Conservation (phyloP, 2,113 vertebrate genomes). For the Miniopterus natalensis region DNA sequence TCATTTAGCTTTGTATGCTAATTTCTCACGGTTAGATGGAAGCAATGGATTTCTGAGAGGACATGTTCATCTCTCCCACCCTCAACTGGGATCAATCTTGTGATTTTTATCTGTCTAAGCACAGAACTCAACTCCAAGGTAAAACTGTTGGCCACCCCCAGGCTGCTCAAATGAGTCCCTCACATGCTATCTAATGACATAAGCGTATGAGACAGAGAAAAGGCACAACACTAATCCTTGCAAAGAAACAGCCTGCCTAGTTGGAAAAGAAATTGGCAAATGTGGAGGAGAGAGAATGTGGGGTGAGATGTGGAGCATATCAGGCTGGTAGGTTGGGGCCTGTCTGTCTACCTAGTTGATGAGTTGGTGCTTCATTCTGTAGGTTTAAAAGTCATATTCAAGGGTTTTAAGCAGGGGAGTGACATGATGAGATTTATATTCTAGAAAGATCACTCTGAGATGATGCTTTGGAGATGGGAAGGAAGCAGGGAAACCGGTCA, state of each 20-base stretch:
- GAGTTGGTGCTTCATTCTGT: not conserved
- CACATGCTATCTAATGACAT: not conserved
- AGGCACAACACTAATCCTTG: not conserved
- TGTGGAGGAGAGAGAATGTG: not conserved
- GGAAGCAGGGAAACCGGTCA: not conserved
- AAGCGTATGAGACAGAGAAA: not conserved
- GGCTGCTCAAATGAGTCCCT: not conserved
- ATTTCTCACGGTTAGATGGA: not conserved
- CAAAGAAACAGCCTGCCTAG: not conserved
- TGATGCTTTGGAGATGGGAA: not conserved
- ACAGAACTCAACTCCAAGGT: not conserved
- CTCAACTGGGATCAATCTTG: not conserved
- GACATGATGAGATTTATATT: not conserved
- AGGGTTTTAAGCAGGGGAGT: not conserved
- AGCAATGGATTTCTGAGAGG: not conserved
- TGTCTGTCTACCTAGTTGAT: not conserved
- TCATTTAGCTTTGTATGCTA: not conserved
- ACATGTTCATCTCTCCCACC: not conserved
- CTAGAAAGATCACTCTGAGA: not conserved
- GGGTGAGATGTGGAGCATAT: not conserved
- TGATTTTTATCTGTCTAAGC: constrained; percentile 40
- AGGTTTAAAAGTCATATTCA: not conserved
- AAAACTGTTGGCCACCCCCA: not conserved
- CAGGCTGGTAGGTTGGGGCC: not conserved
- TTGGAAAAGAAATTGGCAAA: not conserved